These are phyloP conservation scores for Solea senegalensis DNA, from an alignment of 2,113 vertebrate genomes.

Conservation along the genomic window DNA sequence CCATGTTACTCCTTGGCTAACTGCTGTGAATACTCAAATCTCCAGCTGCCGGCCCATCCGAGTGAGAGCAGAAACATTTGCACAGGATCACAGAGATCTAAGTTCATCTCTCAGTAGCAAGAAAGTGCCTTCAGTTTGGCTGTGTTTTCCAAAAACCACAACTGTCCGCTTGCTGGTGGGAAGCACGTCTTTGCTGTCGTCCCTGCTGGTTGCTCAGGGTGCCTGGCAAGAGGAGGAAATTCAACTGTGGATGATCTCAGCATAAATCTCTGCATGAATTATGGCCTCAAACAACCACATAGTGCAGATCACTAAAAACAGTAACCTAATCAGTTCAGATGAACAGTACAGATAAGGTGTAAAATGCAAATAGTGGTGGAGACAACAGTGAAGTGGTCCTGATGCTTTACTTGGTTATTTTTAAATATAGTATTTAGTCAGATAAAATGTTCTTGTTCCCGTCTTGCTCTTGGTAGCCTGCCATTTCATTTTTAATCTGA, in stretches of 20 bases:
- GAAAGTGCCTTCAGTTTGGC: neutral
- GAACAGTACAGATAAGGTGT: neutral
- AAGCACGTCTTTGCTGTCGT: neutral
- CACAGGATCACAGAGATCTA: neutral
- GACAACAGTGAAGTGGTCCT: no score
- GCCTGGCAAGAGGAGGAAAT: neutral
- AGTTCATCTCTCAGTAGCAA: neutral
- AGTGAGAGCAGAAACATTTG: conserved; percentile 12
- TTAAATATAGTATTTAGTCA: no score
- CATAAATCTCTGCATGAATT: neutral
- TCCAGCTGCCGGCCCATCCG: neutral
- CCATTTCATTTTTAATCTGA: no score
- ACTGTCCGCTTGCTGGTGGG: neutral
- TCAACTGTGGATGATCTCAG: neutral
- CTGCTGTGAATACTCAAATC: conserved; percentile 24
- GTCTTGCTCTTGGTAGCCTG: no score
- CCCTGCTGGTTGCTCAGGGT: neutral
- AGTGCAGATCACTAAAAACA: neutral
- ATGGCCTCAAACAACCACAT: neutral
- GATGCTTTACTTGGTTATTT: no score
- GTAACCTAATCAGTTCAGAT: neutral
- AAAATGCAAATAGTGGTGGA: no score
- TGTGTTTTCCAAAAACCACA: neutral
- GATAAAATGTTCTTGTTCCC: no score
- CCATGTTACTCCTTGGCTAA: neutral